phyloP scores from a whole-genome alignment of 2,113 vertebrate species.

The Chaenogobius annularis region DNA sequence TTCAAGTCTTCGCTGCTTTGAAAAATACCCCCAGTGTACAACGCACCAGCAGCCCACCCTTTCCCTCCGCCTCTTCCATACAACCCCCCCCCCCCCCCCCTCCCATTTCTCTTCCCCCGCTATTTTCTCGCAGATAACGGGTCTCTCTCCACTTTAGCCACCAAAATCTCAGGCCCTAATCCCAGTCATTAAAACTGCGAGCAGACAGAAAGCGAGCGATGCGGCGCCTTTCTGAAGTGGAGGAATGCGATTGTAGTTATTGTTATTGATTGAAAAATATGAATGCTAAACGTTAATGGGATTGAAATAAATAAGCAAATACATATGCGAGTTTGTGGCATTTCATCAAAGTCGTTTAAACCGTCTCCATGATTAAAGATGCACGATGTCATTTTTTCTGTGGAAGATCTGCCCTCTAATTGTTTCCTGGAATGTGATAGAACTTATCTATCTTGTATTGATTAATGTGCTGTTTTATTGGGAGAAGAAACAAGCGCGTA shows the following conservation, averaged over 20 bases:
- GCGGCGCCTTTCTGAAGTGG: background rate
- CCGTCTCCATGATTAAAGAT: too few relatives aligned
- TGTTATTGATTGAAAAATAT: background rate
- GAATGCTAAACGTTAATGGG: too few relatives aligned
- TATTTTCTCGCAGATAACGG: constrained; percentile 71
- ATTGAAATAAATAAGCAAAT: too few relatives aligned
- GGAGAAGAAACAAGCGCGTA: too few relatives aligned
- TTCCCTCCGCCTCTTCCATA: background rate
- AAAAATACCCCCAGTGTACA: constrained; percentile 84
- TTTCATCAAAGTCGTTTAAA: too few relatives aligned
- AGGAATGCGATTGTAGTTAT: background rate
- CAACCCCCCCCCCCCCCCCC: constrained; percentile 6
- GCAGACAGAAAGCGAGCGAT: constrained; percentile 8
- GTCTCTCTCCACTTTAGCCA: constrained; percentile 78
- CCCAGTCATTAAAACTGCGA: constrained; percentile 77
- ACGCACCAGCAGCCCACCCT: constrained; percentile 49
- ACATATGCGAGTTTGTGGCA: too few relatives aligned
- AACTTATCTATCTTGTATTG: too few relatives aligned
- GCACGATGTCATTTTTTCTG: too few relatives aligned
- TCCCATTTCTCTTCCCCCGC: constrained; percentile 59
- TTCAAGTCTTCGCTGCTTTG: constrained; percentile 82
- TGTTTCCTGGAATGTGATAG: too few relatives aligned
- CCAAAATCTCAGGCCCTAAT: constrained; percentile 78
- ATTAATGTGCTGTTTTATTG: too few relatives aligned
- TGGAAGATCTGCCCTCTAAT: too few relatives aligned